Evolutionary conservation across 2,113 vertebrate species (phyloP), one percentile per base, ranked within the genome.

Genomic region (Thermophis baileyi): DNA sequence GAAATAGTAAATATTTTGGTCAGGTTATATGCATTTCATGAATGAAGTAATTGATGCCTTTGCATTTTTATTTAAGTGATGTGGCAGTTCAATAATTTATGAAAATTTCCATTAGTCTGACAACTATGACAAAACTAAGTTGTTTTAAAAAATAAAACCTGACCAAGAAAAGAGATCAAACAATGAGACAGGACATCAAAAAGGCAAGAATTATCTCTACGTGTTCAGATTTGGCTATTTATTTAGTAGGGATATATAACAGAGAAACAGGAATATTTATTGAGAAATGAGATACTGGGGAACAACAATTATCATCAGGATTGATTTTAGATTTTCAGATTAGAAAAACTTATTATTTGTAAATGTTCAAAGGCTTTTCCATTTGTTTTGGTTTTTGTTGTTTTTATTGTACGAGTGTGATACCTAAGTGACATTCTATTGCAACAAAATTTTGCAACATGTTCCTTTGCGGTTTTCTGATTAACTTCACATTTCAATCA

Each of bases 371-470:
- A 86, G 22, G 8, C 20, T 89, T 92, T 44, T 88, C 30, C 53
- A 10, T 40, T 40, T 90, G 51, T 50, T 53, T 35, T 35, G 86
- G 88, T 53, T 57, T 74, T 2, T 3, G n/a, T 7, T 74, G 35
- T 20, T 6, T 12, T 4, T 25, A 93, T 14, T 91, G 1, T 0
- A 22, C 91, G 86, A 46, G 93, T 93, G 93, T 93, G 10, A 51
- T 91, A 89, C 53, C 90, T 85, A 92, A 55, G 40, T 63, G 40
- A 53, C 93, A 93, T 95, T 95, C 88, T 87, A 92, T 89, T 47
- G 51, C n/a, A 40, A 90, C 94, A 88, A 53, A 50, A 90, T 44
- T 24, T 18, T 86, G 1, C 93, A 88, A 51, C 57, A 2, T 92
- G 91, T 92, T 92, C 91, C 81, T 91, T 89, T n/a, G 63, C 30